Evolutionary conservation across 2,888 invertebrate species (phyloP), one percentile per base, ranked within the genome.

Genomic region (Crematogaster levior): DNA sequence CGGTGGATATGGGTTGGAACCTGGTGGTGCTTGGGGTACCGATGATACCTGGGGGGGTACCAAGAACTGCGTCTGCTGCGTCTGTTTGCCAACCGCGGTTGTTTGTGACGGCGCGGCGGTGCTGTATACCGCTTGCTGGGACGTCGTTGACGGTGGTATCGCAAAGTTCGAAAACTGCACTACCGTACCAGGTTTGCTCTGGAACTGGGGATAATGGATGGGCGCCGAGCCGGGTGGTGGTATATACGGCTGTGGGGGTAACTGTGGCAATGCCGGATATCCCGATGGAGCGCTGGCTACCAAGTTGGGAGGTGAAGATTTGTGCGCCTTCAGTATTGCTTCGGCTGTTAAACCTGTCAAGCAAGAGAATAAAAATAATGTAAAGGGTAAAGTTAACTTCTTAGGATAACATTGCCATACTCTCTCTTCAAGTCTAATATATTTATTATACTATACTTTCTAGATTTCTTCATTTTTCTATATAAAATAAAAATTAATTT

Each of bases 11-110:
- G 93, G 94, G 84, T 94, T 94, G 9, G 94, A 92, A 15, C 94
- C 94, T 1, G 94, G 94, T 18, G 94, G 94, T 37, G 94, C 94
- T 81, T 94, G 94, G 1, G 94, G n/a, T n/a, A n/a, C n/a, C n/a
- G n/a, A n/a, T n/a, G n/a, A 93, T 5, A 90, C 74, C 15, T 86
- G 88, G 0, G n/a, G n/a, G n/a, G 82, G 86, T 51, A 89, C 83
- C 34, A 90, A 18, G 51, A 90, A 90, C 21, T 84, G 88, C 65
- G 85, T 85, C 61, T 80, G 83, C 53, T 56, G 73, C 43, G 58
- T 24, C 65, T 77, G 85, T 30, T 88, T 85, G 21, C 10, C 27
- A 3, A 21, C 21, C 7, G 37, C 43, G 7, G n/a, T 15, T 53
- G 63, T 15, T 37, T 81, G 81, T 18, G 77, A 24, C 3, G 84